Conservation (phyloP, 2,113 vertebrate genomes). For the Nesogale talazaci region DNA sequence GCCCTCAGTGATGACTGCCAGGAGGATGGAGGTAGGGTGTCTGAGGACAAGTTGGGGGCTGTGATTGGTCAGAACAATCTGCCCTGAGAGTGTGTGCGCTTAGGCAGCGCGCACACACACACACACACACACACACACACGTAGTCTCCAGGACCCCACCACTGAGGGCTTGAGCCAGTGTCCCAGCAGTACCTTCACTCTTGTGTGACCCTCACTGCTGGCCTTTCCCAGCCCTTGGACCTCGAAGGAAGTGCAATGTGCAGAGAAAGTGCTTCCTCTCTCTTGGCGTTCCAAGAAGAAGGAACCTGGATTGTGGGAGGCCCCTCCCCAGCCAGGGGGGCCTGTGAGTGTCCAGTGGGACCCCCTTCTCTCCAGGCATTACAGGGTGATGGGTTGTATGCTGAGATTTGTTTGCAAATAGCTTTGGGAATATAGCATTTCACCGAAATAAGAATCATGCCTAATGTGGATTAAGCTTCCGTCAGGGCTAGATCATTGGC, state of each 20-base stretch:
- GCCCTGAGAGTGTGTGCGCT: neutral
- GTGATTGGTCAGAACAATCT: neutral
- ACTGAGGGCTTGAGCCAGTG: neutral
- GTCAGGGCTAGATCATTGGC: neutral
- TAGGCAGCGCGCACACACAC: neutral
- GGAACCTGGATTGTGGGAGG: neutral
- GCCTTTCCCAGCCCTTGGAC: neutral
- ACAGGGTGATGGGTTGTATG: neutral
- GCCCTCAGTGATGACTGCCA: neutral
- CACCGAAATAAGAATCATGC: neutral
- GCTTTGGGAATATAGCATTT: neutral
- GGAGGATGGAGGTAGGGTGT: neutral
- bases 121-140: too few species aligned
- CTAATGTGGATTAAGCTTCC: conserved; percentile 3
- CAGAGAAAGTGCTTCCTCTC: neutral
- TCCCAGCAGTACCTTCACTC: neutral
- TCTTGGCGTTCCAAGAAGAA: neutral
- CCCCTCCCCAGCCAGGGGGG: neutral
- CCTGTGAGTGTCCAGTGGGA: too few species aligned
- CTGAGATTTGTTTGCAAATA: conserved; percentile 16
- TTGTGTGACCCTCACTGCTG: neutral
- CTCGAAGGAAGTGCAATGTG: neutral
- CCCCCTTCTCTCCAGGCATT: neutral
- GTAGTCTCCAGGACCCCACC: neutral
- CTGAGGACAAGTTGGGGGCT: neutral